Evolutionary conservation across 2,797 vertebrate species (phyloP).

Genomic region (Zalophus californianus): DNA sequence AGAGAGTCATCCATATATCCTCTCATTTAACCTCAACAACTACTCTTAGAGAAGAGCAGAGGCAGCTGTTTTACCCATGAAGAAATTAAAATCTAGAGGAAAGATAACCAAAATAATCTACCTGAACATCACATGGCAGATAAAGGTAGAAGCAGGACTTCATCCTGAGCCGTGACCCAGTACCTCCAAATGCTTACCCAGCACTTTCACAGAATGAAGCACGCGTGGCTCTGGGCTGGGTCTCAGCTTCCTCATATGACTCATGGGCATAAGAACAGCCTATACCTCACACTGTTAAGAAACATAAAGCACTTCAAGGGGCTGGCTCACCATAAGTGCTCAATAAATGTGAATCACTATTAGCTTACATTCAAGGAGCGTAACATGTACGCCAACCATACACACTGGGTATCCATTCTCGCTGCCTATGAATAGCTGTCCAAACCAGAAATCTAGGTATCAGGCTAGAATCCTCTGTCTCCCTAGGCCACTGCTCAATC

Average conservation of each 20-base stretch:
- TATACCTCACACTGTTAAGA: background rate
- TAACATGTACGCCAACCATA: background rate
- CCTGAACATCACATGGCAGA: background rate
- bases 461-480: background rate
- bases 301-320: background rate
- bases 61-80: background rate
- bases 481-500: background rate
- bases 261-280: background rate
- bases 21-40: slow-evolving; percentile 4
- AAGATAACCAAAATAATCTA: background rate
- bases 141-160: background rate
- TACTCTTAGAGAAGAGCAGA: background rate
- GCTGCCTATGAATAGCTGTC: background rate
- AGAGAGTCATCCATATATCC: background rate
- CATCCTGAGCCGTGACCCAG: background rate
- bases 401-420: background rate
- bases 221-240: background rate
- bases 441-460: background rate
- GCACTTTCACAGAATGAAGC: background rate
- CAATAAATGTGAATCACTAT: background rate
- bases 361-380: background rate
- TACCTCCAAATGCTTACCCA: background rate
- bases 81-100: background rate
- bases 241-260: background rate
- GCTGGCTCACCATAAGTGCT: background rate